Percentiles rank a stretch among this genome's conserved stretches.
Conservation (phyloP, 2,888 invertebrate species). For the Sympetrum striolatum region DNA sequence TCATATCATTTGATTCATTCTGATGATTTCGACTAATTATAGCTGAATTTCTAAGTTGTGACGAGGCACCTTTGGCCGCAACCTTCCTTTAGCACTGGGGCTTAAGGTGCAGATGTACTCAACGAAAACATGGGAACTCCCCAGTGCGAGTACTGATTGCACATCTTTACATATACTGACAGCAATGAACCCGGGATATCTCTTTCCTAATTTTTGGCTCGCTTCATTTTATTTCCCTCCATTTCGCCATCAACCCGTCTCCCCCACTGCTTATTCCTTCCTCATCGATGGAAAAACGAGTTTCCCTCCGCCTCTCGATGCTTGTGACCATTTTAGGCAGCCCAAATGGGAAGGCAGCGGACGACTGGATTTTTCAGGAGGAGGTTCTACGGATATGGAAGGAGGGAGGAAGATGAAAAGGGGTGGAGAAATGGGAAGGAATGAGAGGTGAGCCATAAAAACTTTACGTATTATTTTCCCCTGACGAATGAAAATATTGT, state of each 20-base stretch:
- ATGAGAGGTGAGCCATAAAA: background rate
- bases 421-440: background rate
- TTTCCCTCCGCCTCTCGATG: constrained; percentile 3
- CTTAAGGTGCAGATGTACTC: too few relatives aligned
- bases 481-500: background rate
- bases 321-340: constrained; percentile 31
- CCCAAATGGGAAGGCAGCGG: constrained; percentile 21
- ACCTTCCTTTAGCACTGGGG: too few relatives aligned
- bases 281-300: constrained; percentile 3
- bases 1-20: too few relatives aligned
- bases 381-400: background rate
- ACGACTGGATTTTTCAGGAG: constrained; percentile 7
- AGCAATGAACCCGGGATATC: background rate
- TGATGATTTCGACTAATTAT: too few relatives aligned
- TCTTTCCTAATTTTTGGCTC: background rate
- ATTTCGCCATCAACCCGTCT: background rate
- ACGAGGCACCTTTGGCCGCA: too few relatives aligned
- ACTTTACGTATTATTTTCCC: background rate
- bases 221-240: background rate
- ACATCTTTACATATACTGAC: background rate
- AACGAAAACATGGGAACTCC: too few relatives aligned
- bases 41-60: too few relatives aligned
- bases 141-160: too few relatives aligned
- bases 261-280: background rate
- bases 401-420: background rate